A percentile compares a stretch with the other conserved stretches of the same genome.
These are phyloP conservation scores for Brachyptera risi DNA, from an alignment of 2,888 invertebrate species.

Conservation along the genomic window DNA sequence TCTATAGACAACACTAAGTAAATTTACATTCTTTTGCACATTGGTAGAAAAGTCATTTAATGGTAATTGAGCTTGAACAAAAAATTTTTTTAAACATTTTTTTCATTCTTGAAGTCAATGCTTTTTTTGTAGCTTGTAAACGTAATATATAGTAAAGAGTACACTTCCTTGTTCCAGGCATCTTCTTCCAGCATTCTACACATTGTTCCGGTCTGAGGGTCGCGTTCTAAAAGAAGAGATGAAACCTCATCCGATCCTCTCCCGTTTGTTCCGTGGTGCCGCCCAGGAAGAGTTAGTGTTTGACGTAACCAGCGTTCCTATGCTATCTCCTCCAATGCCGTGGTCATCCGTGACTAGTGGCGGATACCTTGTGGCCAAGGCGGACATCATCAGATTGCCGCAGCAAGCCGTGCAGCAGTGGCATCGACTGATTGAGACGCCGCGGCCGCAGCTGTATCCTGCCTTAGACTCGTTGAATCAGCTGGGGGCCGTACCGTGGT, in stretches of 20 bases:
- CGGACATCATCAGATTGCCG: conserved; percentile 60
- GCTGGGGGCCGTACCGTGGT: conserved; percentile 90
- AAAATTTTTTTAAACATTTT: no score
- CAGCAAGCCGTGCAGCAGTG: conserved; percentile 60
- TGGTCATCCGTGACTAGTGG: conserved; percentile 69
- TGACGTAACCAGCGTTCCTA: conserved; percentile 63
- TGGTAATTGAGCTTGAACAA: no score
- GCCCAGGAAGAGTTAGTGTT: conserved; percentile 66
- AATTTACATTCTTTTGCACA: no score
- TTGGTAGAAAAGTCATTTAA: no score
- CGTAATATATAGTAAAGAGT: no score
- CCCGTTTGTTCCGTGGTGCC: conserved; percentile 64
- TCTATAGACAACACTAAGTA: no score
- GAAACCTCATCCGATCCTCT: conserved; percentile 79
- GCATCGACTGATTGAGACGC: conserved; percentile 56
- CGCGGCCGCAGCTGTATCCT: conserved; percentile 65
- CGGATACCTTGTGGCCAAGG: conserved; percentile 68
- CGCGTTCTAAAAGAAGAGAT: conserved; percentile 53
- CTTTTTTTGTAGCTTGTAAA: no score
- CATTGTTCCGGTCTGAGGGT: conserved; percentile 66
- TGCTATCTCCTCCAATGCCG: conserved; percentile 79
- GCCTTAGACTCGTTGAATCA: conserved; percentile 89
- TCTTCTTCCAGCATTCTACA: conserved; percentile 73
- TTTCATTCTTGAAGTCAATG: no score
- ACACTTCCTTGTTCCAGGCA: conserved; percentile 54